These are phyloP conservation scores for Onthophagus sagittarius DNA, from an alignment of 2,888 invertebrate species.

Conservation along the genomic window DNA sequence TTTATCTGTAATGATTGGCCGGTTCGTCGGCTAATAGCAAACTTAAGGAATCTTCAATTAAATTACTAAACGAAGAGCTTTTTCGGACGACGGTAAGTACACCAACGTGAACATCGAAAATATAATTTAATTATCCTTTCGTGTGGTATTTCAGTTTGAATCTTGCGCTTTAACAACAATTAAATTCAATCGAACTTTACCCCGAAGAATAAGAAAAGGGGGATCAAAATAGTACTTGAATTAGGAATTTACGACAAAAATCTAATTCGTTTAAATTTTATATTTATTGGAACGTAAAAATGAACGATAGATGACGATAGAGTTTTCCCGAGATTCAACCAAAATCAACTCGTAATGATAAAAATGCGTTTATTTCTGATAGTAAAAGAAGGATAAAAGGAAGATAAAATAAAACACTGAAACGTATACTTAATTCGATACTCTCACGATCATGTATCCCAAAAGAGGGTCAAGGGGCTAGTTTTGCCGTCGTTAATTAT, in stretches of 20 bases:
- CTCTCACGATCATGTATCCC: no score
- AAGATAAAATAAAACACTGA: no score
- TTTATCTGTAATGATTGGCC: background rate
- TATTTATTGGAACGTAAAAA: background rate
- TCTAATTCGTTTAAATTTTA: background rate
- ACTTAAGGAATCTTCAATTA: background rate
- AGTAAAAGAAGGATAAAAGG: background rate
- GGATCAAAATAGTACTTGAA: background rate
- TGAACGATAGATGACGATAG: background rate
- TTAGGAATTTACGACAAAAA: background rate
- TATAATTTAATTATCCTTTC: background rate
- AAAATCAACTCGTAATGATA: background rate
- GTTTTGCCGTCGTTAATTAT: no score
- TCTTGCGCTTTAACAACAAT: background rate
- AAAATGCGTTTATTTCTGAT: background rate
- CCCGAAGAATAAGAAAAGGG: background rate
- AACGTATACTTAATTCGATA: no score
- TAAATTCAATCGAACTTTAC: background rate
- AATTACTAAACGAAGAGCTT: background rate
- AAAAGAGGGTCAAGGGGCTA: no score
- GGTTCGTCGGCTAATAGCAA: background rate
- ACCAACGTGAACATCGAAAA: background rate
- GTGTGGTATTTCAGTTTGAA: background rate
- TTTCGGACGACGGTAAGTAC: background rate
- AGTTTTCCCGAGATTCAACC: background rate